A percentile compares a stretch with the other conserved stretches of the same genome.
Conservation (phyloP, 1,140 invertebrate genomes). For the Euglossa dilemma region DNA sequence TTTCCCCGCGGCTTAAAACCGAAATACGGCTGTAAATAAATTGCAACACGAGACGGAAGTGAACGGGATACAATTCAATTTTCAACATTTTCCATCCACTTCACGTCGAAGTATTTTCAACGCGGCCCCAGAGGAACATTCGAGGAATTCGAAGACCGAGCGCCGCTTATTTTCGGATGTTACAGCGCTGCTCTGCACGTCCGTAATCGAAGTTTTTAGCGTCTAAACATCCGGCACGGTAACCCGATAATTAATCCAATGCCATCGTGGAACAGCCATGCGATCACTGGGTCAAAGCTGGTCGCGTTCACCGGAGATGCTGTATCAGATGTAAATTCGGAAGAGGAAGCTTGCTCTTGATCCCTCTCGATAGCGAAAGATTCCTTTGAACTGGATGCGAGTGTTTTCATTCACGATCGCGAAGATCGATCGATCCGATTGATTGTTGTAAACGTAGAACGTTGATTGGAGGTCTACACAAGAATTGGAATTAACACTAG, state of each 20-base stretch:
- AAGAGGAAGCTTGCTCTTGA: not conserved
- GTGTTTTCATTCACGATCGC: no score
- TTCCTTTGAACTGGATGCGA: not conserved
- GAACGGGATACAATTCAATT: not conserved
- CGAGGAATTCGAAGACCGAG: not conserved
- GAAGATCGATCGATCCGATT: no score
- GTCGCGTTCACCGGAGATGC: not conserved
- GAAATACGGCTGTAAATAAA: no score
- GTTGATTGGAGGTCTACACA: no score
- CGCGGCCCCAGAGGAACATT: not conserved
- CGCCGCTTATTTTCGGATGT: conserved; percentile 48
- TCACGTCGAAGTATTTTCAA: not conserved
- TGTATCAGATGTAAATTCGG: not conserved
- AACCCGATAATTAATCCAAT: conserved; percentile 58
- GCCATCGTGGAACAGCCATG: conserved; percentile 1
- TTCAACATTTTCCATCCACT: no score
- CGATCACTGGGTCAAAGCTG: conserved; percentile 53
- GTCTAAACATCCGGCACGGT: conserved; percentile 55
- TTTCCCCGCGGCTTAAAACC: no score
- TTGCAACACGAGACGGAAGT: no score
- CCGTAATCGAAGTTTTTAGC: conserved; percentile 40
- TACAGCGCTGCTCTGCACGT: conserved; percentile 3
- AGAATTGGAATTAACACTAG: no score
- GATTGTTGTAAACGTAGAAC: no score
- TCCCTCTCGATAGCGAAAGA: not conserved